Percentiles rank a stretch among this genome's conserved stretches.
Conservation (phyloP, 2,113 vertebrate genomes). For the Sialia sialis region DNA sequence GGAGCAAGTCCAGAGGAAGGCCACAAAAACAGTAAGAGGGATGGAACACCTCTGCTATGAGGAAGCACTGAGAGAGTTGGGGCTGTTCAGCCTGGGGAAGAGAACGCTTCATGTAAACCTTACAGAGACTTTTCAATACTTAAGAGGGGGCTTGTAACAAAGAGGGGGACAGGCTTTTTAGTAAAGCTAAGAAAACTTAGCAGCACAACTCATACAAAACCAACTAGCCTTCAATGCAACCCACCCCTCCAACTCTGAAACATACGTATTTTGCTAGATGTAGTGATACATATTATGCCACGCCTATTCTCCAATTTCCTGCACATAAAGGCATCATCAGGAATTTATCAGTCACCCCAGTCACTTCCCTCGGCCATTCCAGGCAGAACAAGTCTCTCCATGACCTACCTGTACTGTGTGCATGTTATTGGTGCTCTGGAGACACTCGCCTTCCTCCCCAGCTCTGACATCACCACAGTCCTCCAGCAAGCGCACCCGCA, state of each 20-base stretch:
- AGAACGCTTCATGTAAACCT: background rate
- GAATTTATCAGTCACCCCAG: background rate
- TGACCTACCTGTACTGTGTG: conserved; percentile 82
- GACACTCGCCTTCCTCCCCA: conserved; percentile 85
- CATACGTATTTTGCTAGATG: background rate
- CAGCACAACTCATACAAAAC: background rate
- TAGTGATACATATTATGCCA: background rate
- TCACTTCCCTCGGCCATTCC: conserved; percentile 69
- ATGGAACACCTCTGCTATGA: background rate
- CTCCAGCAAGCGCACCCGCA: conserved; percentile 89
- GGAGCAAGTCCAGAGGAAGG: background rate
- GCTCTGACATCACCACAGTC: conserved; percentile 81
- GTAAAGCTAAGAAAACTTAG: background rate
- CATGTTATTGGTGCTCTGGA: conserved; percentile 83
- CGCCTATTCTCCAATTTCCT: rapidly evolving
- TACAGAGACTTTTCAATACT: background rate
- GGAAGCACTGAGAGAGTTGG: background rate
- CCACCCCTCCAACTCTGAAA: background rate
- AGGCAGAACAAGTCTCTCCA: conserved; percentile 43
- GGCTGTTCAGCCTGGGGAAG: background rate
- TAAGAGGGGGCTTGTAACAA: background rate
- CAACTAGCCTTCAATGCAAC: background rate
- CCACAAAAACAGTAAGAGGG: background rate
- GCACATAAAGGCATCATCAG: background rate
- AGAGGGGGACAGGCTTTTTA: background rate